Base-by-base conservation (phyloP, 2,113 vertebrate genomes). In the Rhizomys pruinosus region DNA sequence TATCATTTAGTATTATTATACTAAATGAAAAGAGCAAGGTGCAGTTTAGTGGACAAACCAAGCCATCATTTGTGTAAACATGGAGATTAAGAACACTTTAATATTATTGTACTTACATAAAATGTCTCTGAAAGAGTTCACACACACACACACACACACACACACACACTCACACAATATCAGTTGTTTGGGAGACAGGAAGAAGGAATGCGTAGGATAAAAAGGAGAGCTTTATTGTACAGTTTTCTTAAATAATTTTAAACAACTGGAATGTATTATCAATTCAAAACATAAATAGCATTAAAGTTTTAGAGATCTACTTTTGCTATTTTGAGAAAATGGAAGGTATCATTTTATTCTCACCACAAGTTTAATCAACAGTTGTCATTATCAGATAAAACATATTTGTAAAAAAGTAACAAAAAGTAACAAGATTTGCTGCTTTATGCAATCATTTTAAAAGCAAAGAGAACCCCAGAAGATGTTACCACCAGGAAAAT, bases 311-410 rank as follows among this genome's bases (percentile, higher is more conserved):
- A 71, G 63, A 80, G 25, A 87, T 57, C 39, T 84, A 34, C 29
- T 92, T 90, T 52, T 79, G 37, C 17, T 85, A 37, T 72, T 85
- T 92, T 87, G 63, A 95, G 92, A 94, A 81, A 55, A 82, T 92
- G 44, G 57, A 92, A 87, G 47, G 5, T 82, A 10, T 63, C 44
- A 81, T 90, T 92, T 85, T 74, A 81, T 90, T 94, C 73, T 84
- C 82, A 59, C 12, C 37, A 73, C n/a, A 89, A 77, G 19, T 69
- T 84, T 90, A 92, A 95, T 27, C 89, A 92, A 87, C 44, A 61
- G 25, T 89, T 89, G 92, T 88, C 61, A 88, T 44, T 66, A 44
- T 73, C 76, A 87, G 44, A 94, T 47, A 88, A 84, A 87, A 44
- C 79, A 7, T 68, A 37, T 77, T 92, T 80, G 9, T 89, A 37